Evolutionary conservation across 1,140 invertebrate genomes (phyloP).

Genomic region (Drosophila lowei): DNA sequence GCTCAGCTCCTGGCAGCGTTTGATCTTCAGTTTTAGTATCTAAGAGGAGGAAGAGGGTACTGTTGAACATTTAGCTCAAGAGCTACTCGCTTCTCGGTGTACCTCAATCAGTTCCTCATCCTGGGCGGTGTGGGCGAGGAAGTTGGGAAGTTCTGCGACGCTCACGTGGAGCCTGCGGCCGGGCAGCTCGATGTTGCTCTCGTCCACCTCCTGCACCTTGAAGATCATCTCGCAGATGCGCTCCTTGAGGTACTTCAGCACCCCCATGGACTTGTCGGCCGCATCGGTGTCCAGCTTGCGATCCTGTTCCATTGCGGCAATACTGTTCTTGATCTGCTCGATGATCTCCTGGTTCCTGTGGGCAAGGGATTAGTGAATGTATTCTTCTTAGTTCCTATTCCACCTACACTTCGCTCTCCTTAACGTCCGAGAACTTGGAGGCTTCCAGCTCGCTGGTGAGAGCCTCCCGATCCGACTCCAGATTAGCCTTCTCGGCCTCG

Average conservation of each 20-base stretch:
- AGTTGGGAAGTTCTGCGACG: constrained; percentile 70
- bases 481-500: constrained; percentile 88
- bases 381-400: too few species aligned
- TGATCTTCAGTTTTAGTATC: constrained; percentile 76
- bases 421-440: constrained; percentile 90
- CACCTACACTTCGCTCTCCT: constrained; percentile 90
- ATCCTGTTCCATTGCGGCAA: constrained; percentile 84
- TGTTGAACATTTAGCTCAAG: not conserved
- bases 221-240: constrained; percentile 82
- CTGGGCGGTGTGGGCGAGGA: constrained; percentile 62
- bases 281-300: constrained; percentile 82
- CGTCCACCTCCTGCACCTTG: constrained; percentile 82
- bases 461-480: constrained; percentile 88
- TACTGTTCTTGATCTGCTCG: constrained; percentile 85
- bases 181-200: constrained; percentile 69
- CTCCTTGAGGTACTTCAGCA: constrained; percentile 84
- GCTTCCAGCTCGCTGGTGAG: constrained; percentile 88
- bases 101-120: constrained; percentile 78
- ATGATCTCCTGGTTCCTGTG: constrained; percentile 87
- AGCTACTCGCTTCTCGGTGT: not conserved
- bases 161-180: constrained; percentile 59
- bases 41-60: not conserved
- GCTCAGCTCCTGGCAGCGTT: constrained; percentile 73
- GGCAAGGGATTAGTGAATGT: not conserved
- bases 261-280: constrained; percentile 83